A percentile compares a stretch with the other conserved stretches of the same genome.
Conservation (phyloP, 2,113 vertebrate species). For the Ageneiosus marmoratus region DNA sequence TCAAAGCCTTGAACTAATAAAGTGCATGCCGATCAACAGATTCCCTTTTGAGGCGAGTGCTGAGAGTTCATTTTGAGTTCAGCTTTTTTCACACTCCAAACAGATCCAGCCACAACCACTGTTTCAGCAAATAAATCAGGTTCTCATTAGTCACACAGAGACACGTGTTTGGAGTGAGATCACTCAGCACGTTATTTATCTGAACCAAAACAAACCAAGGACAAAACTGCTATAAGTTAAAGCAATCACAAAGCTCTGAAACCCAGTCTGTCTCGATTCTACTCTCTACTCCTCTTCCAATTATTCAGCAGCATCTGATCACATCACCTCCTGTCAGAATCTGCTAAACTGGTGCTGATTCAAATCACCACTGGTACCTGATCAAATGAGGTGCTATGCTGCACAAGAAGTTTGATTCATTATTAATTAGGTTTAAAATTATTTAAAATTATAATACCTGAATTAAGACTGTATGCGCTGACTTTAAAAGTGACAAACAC, state of each 20-base stretch:
- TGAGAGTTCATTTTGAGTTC: conserved; percentile 38
- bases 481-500: not conserved
- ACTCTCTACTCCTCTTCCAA: not conserved
- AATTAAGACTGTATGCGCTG: not conserved
- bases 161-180: conserved; percentile 45
- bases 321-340: not conserved
- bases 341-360: not conserved
- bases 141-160: conserved; percentile 41
- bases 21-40: conserved; percentile 23
- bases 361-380: not conserved
- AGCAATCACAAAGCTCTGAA: conserved; percentile 14
- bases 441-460: not conserved
- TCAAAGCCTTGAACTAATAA: conserved; percentile 39
- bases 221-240: conserved; percentile 5
- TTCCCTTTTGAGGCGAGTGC: conserved; percentile 19
- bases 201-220: conserved; percentile 27
- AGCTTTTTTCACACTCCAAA: conserved; percentile 35
- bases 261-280: not conserved
- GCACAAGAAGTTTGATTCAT: not conserved
- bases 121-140: conserved; percentile 43
- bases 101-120: conserved; percentile 22
- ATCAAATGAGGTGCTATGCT: not conserved
- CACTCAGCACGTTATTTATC: conserved; percentile 41
- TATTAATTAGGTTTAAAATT: not conserved
- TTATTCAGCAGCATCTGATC: not conserved